Conservation (phyloP, 2,797 vertebrate genomes). For the Cirrhinus molitorella region DNA sequence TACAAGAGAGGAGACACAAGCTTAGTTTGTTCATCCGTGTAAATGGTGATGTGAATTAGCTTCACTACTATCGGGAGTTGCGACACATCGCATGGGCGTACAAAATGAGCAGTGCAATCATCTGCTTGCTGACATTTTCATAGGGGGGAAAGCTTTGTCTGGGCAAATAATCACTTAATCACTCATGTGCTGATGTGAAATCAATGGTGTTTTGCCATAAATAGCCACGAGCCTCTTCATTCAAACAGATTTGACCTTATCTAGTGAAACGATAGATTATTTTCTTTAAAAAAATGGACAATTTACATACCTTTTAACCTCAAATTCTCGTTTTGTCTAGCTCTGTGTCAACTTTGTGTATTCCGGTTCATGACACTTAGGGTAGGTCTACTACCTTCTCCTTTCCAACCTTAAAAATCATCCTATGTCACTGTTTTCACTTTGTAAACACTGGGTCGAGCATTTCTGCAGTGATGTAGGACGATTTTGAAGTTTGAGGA, state of each 20-base stretch:
- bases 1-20: conserved; percentile 58
- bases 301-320: too few relatives aligned
- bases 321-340: too few relatives aligned
- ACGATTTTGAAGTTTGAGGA: too few relatives aligned
- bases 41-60: conserved; percentile 26
- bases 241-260: background rate
- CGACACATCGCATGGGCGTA: background rate
- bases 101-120: conserved; percentile 31
- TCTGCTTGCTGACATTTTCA: conserved; percentile 47
- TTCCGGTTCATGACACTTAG: too few relatives aligned
- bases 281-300: too few relatives aligned
- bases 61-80: conserved; percentile 4
- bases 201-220: conserved; percentile 27
- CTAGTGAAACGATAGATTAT: too few relatives aligned
- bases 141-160: conserved; percentile 29
- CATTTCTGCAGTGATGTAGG: too few relatives aligned
- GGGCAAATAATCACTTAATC: conserved; percentile 35
- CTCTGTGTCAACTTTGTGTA: too few relatives aligned
- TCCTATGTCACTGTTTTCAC: too few relatives aligned
- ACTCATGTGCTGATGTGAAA: conserved; percentile 45
- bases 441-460: too few relatives aligned
- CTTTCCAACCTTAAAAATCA: too few relatives aligned
- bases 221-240: conserved; percentile 6
- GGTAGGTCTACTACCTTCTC: too few relatives aligned
- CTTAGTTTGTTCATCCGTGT: background rate